phyloP scores from a whole-genome alignment of 2,888 invertebrate species.

The Harpalus rufipes region DNA sequence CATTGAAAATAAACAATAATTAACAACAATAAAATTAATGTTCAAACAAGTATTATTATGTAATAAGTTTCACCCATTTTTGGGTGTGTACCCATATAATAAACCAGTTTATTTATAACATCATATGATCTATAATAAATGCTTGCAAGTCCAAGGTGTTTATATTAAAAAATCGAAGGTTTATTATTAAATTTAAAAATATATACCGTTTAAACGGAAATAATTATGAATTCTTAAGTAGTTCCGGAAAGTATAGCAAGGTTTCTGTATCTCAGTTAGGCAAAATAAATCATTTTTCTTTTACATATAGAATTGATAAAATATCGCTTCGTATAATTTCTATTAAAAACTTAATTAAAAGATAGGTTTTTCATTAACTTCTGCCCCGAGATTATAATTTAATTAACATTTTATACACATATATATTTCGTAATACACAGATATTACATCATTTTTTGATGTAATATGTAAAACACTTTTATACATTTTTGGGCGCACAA shows the following conservation, averaged over 20 bases:
- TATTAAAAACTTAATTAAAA: neutral
- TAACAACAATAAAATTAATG: too few relatives aligned
- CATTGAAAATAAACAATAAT: too few relatives aligned
- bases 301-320: neutral
- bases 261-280: neutral
- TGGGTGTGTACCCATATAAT: too few relatives aligned
- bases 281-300: neutral
- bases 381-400: neutral
- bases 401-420: neutral
- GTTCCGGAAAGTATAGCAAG: conserved; percentile 23
- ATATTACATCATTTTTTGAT: too few relatives aligned
- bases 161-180: conserved; percentile 18
- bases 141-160: conserved; percentile 14
- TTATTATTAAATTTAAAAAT: conserved; percentile 3
- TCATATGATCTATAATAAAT: too few relatives aligned
- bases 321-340: neutral
- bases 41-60: too few relatives aligned
- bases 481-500: too few relatives aligned
- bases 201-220: conserved; percentile 4
- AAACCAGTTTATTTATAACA: too few relatives aligned
- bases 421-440: neutral
- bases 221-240: neutral
- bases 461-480: too few relatives aligned
- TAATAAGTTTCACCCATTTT: too few relatives aligned
- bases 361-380: neutral